Evolutionary conservation across 2,888 invertebrate species (phyloP).

Genomic region (Caenorhabditis uteleia): DNA sequence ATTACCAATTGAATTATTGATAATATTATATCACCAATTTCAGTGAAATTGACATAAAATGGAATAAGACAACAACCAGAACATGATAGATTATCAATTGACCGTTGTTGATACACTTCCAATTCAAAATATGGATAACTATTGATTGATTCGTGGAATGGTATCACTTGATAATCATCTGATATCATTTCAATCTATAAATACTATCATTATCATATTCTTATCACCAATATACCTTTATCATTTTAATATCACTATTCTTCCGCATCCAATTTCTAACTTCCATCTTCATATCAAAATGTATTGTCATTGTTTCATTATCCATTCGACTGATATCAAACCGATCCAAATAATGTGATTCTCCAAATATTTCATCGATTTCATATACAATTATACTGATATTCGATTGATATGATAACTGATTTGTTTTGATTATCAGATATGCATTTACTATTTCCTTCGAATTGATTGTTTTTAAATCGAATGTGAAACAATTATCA

Average conservation of each 20-base stretch:
- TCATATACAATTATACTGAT: too few species aligned
- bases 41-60: conserved; percentile 33
- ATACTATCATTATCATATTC: background rate
- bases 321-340: background rate
- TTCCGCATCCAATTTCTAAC: background rate
- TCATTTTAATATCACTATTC: background rate
- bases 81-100: background rate
- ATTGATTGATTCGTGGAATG: too few species aligned
- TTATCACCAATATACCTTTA: background rate
- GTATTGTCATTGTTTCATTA: background rate
- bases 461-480: too few species aligned
- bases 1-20: background rate
- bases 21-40: conserved; percentile 13
- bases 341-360: background rate
- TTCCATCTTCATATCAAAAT: background rate
- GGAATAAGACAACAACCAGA: conserved; percentile 20
- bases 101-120: background rate
- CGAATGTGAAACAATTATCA: too few species aligned
- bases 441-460: too few species aligned
- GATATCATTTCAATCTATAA: too few species aligned
- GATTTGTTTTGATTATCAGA: too few species aligned
- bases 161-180: too few species aligned
- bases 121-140: too few species aligned
- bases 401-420: too few species aligned
- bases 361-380: conserved; percentile 1